Evolutionary conservation across 2,797 vertebrate species (phyloP), one percentile per base, ranked within the genome.

Genomic region (Coendou prehensilis): DNA sequence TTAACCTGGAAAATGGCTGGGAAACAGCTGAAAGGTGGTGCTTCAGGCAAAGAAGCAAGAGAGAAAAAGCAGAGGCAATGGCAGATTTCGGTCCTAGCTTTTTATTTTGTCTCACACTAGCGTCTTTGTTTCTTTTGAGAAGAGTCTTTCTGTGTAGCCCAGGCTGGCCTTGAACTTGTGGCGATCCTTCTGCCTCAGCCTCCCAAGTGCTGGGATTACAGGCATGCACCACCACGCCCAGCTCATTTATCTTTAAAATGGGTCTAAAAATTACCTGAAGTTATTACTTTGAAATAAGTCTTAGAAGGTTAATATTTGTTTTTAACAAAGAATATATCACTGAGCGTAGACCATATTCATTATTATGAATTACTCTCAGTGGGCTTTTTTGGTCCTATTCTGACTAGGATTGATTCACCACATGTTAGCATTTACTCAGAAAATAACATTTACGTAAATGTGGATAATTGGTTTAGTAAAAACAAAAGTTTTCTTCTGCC

Each of bases 391-490:
- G 26, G 57, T 82, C 17, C 30, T 83, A 8, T 85, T 81, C 59
- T 78, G 63, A 96, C 91, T 9, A 54, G 18, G 45, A 85, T 88
- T 89, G 82, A 91, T 76, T 78, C 17, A 78, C 61, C n/a, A 79
- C 73, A 61, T 95, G 23, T 92, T 92, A 37, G 52, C 75, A 69
- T 93, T 91, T 93, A 75, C 75, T 86, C 22, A 69, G 81, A 95
- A 45, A 93, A 90, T 87, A 96, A 89, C 57, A 88, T 88, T 92
- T 96, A 83, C 87, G 85, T 86, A 95, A 96, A 83, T 83, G 57
- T n/a, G 71, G 78, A 67, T 86, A 71, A 93, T 96, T 85, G 82
- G 69, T 82, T 95, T 84, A 89, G 52, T 57, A 89, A 91, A 94
- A 97, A 95, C 33, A 95, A 45, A 45, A 79, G 47, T 92, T 50